Evolutionary conservation across 2,888 invertebrate genomes (phyloP).

Genomic region (Campoplex nolae): DNA sequence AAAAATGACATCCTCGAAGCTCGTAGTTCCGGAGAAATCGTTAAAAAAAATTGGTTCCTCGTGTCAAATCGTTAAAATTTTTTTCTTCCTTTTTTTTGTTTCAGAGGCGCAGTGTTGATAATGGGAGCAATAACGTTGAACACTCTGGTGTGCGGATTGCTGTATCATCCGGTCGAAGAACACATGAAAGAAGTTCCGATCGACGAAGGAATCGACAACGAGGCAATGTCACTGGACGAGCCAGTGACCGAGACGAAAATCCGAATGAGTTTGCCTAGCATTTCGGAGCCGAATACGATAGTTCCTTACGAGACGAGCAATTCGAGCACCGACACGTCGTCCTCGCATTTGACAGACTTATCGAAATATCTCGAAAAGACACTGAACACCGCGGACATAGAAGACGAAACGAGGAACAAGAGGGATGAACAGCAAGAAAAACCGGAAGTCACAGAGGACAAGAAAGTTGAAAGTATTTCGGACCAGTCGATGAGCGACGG

Average conservation of each 20-base stretch:
- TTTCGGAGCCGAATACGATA: slow-evolving; percentile 16
- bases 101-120: slow-evolving; percentile 91
- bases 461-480: not conserved
- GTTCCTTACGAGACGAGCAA: slow-evolving; percentile 87
- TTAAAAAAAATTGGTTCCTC: slow-evolving; percentile 7
- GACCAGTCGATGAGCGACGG: slow-evolving; percentile 40
- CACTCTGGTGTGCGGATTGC: slow-evolving; percentile 92
- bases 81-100: slow-evolving; percentile 44
- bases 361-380: slow-evolving; percentile 87
- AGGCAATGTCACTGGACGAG: slow-evolving; percentile 79
- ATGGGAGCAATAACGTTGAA: slow-evolving; percentile 93
- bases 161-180: slow-evolving; percentile 93
- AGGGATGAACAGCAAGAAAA: slow-evolving; percentile 22
- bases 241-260: slow-evolving; percentile 58
- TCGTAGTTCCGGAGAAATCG: slow-evolving; percentile 28
- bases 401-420: slow-evolving; percentile 77
- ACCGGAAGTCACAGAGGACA: not conserved
- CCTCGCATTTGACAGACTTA: slow-evolving; percentile 91
- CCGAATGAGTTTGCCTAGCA: slow-evolving; percentile 52
- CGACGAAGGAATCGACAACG: slow-evolving; percentile 83
- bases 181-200: slow-evolving; percentile 89
- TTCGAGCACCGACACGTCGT: slow-evolving; percentile 91
- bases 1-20: not conserved
- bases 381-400: slow-evolving; percentile 76
- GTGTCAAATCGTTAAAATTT: not conserved